These are phyloP conservation scores for Astreopora myriophthalma DNA, from an alignment of 64 coral and sea anemone species.

Conservation along the genomic window DNA sequence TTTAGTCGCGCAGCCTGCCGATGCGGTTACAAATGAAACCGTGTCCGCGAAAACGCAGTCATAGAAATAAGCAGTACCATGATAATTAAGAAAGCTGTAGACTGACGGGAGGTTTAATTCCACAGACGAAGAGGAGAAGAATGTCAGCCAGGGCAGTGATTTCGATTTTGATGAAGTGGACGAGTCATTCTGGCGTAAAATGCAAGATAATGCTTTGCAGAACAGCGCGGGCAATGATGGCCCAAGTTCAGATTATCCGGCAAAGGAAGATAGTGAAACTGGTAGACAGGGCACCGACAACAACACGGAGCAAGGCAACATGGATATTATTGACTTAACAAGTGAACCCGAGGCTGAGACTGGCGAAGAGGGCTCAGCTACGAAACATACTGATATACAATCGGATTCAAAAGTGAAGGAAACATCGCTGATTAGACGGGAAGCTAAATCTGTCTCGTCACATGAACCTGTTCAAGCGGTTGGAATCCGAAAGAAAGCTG, in stretches of 20 bases:
- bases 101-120: background rate
- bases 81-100: background rate
- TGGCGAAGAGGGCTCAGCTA: background rate
- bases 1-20: no score
- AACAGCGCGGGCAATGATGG: background rate
- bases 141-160: slow-evolving; percentile 28
- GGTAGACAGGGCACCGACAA: background rate
- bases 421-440: background rate
- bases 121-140: slow-evolving; percentile 20
- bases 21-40: no score
- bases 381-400: background rate
- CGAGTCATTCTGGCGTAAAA: background rate
- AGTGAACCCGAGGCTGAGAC: slow-evolving; percentile 15
- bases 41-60: no score
- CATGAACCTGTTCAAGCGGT: background rate
- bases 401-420: background rate
- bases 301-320: background rate
- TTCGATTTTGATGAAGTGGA: slow-evolving; percentile 55
- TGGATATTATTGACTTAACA: slow-evolving; percentile 34
- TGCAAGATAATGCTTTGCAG: background rate
- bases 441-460: background rate
- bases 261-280: background rate
- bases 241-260: background rate
- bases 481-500: background rate
- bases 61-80: no score